phyloP scores from a whole-genome alignment of 30 jellyfish, hydroid and myxozoan species.

The Cassiopea xamachana region DNA sequence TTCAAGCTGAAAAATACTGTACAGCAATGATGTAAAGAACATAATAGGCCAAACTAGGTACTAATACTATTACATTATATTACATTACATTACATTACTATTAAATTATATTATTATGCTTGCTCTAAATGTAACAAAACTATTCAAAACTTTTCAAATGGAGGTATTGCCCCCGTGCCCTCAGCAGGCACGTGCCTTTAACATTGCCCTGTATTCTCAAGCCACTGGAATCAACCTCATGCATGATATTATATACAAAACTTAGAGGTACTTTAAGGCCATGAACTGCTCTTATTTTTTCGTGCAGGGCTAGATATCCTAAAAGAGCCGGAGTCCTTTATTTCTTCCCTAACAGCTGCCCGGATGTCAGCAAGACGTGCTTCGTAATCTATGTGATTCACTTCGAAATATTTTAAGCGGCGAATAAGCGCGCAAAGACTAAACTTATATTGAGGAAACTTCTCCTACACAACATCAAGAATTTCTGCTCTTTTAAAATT shows the following conservation, averaged over 20 bases:
- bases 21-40: not conserved
- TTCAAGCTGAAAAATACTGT: not conserved
- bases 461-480: slow-evolving; percentile 42
- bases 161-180: not conserved
- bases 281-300: slow-evolving; percentile 45
- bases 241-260: slow-evolving; percentile 39
- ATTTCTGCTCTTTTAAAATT: slow-evolving; percentile 52
- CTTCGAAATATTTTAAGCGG: slow-evolving; percentile 35
- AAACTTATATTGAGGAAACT: slow-evolving; percentile 49
- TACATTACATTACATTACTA: too few relatives aligned
- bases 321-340: slow-evolving; percentile 63
- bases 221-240: slow-evolving; percentile 22
- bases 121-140: not conserved
- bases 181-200: not conserved
- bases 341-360: slow-evolving; percentile 45
- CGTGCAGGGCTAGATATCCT: slow-evolving; percentile 69
- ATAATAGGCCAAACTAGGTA: not conserved
- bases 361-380: slow-evolving; percentile 20
- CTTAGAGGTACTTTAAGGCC: slow-evolving; percentile 35
- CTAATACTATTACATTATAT: not conserved
- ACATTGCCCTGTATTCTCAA: slow-evolving; percentile 9
- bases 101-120: not conserved
- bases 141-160: too few relatives aligned
- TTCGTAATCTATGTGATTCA: slow-evolving; percentile 21
- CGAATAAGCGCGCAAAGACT: slow-evolving; percentile 60